A percentile compares a stretch with the other conserved stretches of the same genome.
Conservation (phyloP, 1,140 invertebrate species). For the Drusus annulatus region DNA sequence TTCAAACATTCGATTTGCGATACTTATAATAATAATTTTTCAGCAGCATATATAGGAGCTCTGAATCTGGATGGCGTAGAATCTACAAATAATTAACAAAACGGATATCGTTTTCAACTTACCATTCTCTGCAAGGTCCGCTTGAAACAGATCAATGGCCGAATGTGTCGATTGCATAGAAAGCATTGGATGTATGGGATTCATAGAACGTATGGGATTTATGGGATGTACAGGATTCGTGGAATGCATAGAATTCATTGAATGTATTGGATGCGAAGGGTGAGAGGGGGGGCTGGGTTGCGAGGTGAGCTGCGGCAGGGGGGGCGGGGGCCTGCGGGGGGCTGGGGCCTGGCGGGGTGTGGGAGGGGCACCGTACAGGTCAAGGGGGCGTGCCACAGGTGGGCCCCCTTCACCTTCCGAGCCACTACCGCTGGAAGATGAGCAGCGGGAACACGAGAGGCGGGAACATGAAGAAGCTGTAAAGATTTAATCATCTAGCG, state of each 20-base stretch:
- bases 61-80: too few relatives aligned
- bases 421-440: slow-evolving; percentile 44
- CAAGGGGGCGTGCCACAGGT: slow-evolving; percentile 24
- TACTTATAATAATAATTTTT: too few relatives aligned
- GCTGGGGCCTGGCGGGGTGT: slow-evolving; percentile 7
- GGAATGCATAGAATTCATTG: background rate
- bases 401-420: slow-evolving; percentile 24
- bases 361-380: slow-evolving; percentile 48
- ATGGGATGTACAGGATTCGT: too few relatives aligned
- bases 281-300: background rate
- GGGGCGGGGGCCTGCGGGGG: slow-evolving; percentile 46
- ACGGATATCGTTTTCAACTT: background rate
- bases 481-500: background rate
- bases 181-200: background rate
- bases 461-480: slow-evolving; percentile 59
- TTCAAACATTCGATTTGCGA: background rate
- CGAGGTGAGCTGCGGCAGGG: slow-evolving; percentile 43
- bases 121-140: slow-evolving; percentile 50
- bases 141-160: slow-evolving; percentile 48
- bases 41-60: too few relatives aligned
- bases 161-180: slow-evolving; percentile 18
- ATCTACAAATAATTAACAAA: too few relatives aligned
- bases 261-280: slow-evolving; percentile 31
- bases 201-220: too few relatives aligned
- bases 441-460: slow-evolving; percentile 59